phyloP scores from a whole-genome alignment of 2,797 vertebrate species.

The Fratercula arctica region DNA sequence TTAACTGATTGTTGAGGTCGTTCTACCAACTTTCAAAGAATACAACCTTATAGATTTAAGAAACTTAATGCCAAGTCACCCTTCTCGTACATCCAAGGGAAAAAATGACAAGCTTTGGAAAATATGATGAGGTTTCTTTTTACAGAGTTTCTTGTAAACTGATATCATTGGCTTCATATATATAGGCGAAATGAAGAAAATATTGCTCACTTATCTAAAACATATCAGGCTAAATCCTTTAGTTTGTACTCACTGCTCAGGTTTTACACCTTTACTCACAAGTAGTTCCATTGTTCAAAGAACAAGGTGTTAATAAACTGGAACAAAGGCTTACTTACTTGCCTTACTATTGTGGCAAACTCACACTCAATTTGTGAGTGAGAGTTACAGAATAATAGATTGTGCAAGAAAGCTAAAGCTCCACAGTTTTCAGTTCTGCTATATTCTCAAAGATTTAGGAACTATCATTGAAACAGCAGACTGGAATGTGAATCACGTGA shows the following conservation, averaged over 20 bases:
- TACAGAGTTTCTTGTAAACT: background rate
- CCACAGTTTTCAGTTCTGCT: background rate
- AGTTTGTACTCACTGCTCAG: background rate
- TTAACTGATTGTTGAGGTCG: background rate
- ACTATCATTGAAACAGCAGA: background rate
- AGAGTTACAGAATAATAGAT: background rate
- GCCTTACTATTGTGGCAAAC: background rate
- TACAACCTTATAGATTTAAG: background rate
- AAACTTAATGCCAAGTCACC: background rate
- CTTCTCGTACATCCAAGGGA: background rate
- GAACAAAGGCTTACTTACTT: background rate
- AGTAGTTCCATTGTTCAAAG: background rate
- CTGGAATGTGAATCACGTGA: background rate
- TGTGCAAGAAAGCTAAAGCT: background rate
- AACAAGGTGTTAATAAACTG: background rate
- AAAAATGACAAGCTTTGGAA: background rate
- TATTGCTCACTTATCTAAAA: background rate
- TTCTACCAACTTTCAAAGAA: background rate
- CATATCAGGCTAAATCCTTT: background rate
- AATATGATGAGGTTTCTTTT: background rate
- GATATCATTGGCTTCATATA: background rate
- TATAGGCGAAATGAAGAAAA: background rate
- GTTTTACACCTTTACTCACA: background rate
- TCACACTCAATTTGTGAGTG: background rate
- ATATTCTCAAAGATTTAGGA: background rate